phyloP scores from a whole-genome alignment of 2,113 vertebrate genomes.

The Bufo gargarizans region DNA sequence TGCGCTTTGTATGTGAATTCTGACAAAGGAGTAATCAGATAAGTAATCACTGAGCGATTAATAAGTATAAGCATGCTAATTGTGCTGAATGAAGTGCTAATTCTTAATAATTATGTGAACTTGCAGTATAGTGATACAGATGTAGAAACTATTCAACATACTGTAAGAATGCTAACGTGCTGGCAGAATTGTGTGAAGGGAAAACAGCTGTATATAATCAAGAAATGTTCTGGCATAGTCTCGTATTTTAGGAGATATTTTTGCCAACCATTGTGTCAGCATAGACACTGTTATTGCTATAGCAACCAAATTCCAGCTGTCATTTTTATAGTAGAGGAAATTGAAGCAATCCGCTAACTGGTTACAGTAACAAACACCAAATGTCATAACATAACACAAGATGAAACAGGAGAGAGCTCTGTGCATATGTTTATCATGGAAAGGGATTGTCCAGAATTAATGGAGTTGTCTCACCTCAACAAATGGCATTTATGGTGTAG shows the following conservation, averaged over 20 bases:
- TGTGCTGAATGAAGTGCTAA: background rate
- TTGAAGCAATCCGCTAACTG: background rate
- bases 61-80: background rate
- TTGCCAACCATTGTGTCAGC: background rate
- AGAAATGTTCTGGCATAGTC: background rate
- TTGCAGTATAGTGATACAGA: background rate
- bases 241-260: background rate
- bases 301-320: background rate
- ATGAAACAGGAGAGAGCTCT: too few species aligned
- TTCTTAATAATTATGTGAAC: conserved; percentile 13
- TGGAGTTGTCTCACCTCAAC: too few species aligned
- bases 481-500: too few species aligned
- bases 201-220: conserved; percentile 6
- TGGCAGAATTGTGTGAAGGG: background rate
- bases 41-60: conserved; percentile 1
- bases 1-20: background rate
- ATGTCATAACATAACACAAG: background rate
- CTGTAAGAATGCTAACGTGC: background rate
- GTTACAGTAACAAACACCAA: background rate
- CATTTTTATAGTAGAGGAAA: background rate
- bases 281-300: background rate
- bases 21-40: conserved; percentile 16
- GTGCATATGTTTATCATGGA: too few species aligned
- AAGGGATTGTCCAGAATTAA: too few species aligned
- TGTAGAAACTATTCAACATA: conserved; percentile 4